phyloP scores from a whole-genome alignment of 1,140 invertebrate genomes.

The Caenorhabditis remanei region DNA sequence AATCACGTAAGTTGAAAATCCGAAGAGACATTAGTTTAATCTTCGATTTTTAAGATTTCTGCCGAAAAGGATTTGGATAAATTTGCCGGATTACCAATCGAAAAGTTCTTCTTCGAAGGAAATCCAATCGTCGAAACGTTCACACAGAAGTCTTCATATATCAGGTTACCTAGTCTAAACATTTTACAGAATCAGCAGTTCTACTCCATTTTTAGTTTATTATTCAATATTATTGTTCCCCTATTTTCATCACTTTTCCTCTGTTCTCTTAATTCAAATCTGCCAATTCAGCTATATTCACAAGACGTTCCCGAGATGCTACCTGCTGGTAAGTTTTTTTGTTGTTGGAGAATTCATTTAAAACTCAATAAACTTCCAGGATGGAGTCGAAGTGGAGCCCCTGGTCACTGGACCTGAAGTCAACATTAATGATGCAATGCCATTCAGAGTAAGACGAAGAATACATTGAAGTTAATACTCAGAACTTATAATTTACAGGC shows the following conservation, averaged over 20 bases:
- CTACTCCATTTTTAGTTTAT: not conserved
- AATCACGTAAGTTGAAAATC: not conserved
- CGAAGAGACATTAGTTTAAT: not conserved
- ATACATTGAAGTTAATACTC: not conserved
- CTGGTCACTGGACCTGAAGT: conserved; percentile 4
- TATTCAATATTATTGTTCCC: not conserved
- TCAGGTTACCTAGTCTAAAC: conserved; percentile 43
- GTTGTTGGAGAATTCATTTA: not conserved
- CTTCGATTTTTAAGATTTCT: not conserved
- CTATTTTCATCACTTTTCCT: not conserved
- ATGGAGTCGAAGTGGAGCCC: conserved; percentile 56
- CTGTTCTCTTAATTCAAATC: conserved; percentile 1
- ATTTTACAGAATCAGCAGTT: not conserved
- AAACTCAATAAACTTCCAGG: conserved; percentile 9
- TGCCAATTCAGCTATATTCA: conserved; percentile 47
- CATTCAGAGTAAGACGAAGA: conserved; percentile 24
- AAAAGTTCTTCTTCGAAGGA: conserved; percentile 30
- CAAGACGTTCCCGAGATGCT: conserved; percentile 26
- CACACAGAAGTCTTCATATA: conserved; percentile 40
- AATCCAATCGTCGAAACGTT: conserved; percentile 33
- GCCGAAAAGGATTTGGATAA: conserved; percentile 15
- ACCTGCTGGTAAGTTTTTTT: conserved; percentile 27
- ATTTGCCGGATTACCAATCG: not conserved
- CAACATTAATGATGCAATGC: conserved; percentile 39
- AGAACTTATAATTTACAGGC: conserved; percentile 1